Conservation (phyloP, 2,888 invertebrate genomes). For the Drosophila phalerata region DNA sequence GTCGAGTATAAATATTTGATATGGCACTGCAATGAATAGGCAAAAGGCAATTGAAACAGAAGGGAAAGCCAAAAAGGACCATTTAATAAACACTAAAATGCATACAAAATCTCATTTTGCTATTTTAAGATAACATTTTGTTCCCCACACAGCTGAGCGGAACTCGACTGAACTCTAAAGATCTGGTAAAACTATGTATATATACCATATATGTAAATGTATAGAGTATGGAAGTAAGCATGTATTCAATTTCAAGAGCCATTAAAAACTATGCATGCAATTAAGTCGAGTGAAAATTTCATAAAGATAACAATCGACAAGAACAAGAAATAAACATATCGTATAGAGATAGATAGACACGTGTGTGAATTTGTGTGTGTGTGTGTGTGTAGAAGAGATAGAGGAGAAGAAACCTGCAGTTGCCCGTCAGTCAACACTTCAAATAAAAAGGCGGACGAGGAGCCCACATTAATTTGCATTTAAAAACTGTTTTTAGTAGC, state of each 20-base stretch:
- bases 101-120: constrained; percentile 49
- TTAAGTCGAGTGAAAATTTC: constrained; percentile 81
- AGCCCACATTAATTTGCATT: constrained; percentile 80
- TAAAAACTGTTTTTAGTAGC: constrained; percentile 80
- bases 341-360: constrained; percentile 22
- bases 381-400: constrained; percentile 9
- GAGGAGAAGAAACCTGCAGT: constrained; percentile 53
- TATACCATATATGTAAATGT: not conserved
- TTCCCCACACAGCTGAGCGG: constrained; percentile 22
- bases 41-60: constrained; percentile 30
- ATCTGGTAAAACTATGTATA: constrained; percentile 8
- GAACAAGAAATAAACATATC: constrained; percentile 74
- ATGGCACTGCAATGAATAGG: constrained; percentile 46
- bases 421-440: constrained; percentile 76
- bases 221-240: constrained; percentile 6
- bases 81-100: constrained; percentile 75
- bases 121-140: constrained; percentile 48
- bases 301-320: constrained; percentile 81
- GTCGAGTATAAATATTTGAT: constrained; percentile 58
- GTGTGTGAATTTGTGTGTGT: constrained; percentile 6
- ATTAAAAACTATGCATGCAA: constrained; percentile 80
- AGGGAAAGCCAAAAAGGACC: constrained; percentile 24
- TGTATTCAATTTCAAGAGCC: constrained; percentile 77
- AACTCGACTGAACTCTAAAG: constrained; percentile 13
- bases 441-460: constrained; percentile 69